phyloP scores from a whole-genome alignment of 2,113 vertebrate species.

The Ameiurus melas region DNA sequence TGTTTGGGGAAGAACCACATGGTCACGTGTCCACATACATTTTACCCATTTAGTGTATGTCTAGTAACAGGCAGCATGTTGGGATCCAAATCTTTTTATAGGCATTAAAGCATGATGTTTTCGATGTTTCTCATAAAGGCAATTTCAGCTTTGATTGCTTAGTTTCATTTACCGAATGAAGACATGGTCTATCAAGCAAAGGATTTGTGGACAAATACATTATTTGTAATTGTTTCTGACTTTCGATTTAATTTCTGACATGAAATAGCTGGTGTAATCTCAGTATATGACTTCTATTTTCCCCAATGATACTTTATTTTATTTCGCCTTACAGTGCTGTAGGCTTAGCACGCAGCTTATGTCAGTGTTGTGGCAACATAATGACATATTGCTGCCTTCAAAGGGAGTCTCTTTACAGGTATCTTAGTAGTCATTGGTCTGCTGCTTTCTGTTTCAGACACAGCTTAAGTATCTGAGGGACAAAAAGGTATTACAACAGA shows the following conservation, averaged over 20 bases:
- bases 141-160: neutral
- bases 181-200: neutral
- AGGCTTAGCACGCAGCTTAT: neutral
- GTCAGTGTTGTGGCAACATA: neutral
- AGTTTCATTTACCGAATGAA: neutral
- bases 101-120: slow-evolving; percentile 22
- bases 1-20: neutral
- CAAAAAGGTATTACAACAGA: neutral
- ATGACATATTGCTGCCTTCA: neutral
- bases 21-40: neutral
- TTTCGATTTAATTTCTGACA: neutral
- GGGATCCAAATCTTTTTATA: neutral
- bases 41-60: neutral
- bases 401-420: neutral
- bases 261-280: neutral
- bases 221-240: neutral
- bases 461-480: neutral
- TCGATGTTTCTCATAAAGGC: slow-evolving; percentile 40
- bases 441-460: neutral
- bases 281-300: neutral
- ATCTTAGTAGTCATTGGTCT: neutral
- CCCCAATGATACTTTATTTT: neutral
- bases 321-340: neutral
- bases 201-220: neutral
- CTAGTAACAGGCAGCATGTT: neutral